These are phyloP conservation scores for Acronicta alni DNA, from an alignment of 2,888 invertebrate species.

Conservation along the genomic window DNA sequence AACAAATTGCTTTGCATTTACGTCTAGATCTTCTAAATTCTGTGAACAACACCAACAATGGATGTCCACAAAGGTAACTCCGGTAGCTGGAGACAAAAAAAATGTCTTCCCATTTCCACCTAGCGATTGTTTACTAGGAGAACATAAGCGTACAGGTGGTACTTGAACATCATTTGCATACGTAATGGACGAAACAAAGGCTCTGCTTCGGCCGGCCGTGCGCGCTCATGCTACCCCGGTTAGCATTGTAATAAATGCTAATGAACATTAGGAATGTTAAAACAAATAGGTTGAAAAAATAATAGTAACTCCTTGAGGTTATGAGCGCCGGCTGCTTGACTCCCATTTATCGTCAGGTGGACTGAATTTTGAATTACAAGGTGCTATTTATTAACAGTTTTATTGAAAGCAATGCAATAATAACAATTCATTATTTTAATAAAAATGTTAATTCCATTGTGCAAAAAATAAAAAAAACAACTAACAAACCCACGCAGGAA, in stretches of 20 bases:
- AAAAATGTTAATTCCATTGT: constrained; percentile 24
- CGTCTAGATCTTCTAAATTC: constrained; percentile 42
- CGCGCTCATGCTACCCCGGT: constrained; percentile 80
- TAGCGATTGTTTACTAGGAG: constrained; percentile 80
- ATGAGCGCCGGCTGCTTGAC: constrained; percentile 44
- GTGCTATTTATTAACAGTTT: constrained; percentile 13
- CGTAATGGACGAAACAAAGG: constrained; percentile 85
- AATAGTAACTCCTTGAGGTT: constrained; percentile 44
- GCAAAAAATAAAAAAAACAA: constrained; percentile 38
- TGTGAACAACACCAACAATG: constrained; percentile 50
- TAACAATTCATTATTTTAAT: constrained; percentile 12
- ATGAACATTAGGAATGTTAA: constrained; percentile 79
- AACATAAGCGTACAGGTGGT: constrained; percentile 82
- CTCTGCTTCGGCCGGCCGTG: constrained; percentile 71
- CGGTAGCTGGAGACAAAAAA: constrained; percentile 68
- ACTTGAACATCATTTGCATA: constrained; percentile 74
- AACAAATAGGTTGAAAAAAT: constrained; percentile 62
- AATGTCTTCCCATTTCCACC: constrained; percentile 74
- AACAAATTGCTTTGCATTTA: constrained; percentile 47
- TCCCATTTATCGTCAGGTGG: constrained; percentile 40
- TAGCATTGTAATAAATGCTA: constrained; percentile 83
- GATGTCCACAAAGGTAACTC: constrained; percentile 59
- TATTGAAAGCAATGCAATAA: constrained; percentile 13
- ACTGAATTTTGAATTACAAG: constrained; percentile 27
- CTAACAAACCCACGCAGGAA: constrained; percentile 38